Evolutionary conservation across 2,888 invertebrate genomes (phyloP).

Genomic region (Ichneumoninae sp.): DNA sequence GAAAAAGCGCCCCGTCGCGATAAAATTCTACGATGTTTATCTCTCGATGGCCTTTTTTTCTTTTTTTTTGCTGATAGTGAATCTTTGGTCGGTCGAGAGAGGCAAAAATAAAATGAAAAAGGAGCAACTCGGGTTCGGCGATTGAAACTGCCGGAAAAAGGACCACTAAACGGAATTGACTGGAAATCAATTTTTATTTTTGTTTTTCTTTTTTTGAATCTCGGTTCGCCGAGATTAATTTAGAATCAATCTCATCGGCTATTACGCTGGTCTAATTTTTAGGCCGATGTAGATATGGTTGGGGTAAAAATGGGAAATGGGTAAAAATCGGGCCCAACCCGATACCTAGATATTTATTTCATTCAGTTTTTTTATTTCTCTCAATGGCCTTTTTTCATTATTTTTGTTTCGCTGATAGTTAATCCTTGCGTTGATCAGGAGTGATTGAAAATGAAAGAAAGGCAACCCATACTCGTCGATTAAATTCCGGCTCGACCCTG

Average conservation of each 20-base stretch:
- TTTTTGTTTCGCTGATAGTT: slow-evolving; percentile 28
- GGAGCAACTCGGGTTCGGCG: not conserved
- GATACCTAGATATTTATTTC: no score
- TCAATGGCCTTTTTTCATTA: not conserved
- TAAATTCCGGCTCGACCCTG: not conserved
- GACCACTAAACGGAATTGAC: no score
- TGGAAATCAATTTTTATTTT: slow-evolving; percentile 6
- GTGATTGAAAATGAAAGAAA: not conserved
- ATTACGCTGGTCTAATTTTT: no score
- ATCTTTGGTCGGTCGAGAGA: slow-evolving; percentile 9
- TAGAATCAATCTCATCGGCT: no score
- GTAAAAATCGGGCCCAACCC: no score
- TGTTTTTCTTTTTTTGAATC: not conserved
- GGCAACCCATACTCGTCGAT: not conserved
- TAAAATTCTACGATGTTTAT: slow-evolving; percentile 44
- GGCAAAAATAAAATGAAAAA: not conserved
- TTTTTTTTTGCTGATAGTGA: slow-evolving; percentile 1
- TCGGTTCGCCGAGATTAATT: no score
- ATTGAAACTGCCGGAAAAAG: not conserved
- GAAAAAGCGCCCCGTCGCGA: slow-evolving; percentile 24
- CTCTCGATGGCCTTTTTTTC: slow-evolving; percentile 42
- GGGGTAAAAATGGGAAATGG: no score
- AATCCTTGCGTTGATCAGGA: slow-evolving; percentile 15
- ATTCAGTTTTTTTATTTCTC: no score
- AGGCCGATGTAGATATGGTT: no score